phyloP scores from a whole-genome alignment of 2,113 vertebrate genomes.

The Podarcis raffonei region DNA sequence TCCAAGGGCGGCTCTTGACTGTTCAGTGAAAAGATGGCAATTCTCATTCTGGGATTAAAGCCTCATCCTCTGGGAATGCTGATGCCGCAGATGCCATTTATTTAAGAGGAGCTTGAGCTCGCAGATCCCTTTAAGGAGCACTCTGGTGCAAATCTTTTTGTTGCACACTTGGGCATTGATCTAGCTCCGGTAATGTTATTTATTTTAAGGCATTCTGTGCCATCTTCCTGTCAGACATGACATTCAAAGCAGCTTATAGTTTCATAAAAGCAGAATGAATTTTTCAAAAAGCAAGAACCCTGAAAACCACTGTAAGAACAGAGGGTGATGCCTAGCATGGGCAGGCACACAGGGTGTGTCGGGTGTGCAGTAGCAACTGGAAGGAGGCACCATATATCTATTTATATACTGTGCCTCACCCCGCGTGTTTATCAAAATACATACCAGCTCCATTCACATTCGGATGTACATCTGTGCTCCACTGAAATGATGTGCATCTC shows the following conservation, averaged over 20 bases:
- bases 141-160: background rate
- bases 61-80: background rate
- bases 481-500: too few relatives aligned
- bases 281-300: too few relatives aligned
- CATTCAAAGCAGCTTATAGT: background rate
- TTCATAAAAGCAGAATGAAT: background rate
- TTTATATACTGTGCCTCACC: too few relatives aligned
- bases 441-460: too few relatives aligned
- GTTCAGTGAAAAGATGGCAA: slow-evolving; percentile 5
- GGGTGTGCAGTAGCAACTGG: too few relatives aligned
- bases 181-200: background rate
- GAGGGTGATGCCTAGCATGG: background rate
- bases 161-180: background rate
- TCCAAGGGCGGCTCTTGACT: slow-evolving; percentile 29
- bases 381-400: too few relatives aligned
- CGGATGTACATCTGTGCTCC: too few relatives aligned
- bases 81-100: background rate
- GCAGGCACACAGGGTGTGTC: too few relatives aligned
- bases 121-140: background rate
- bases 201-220: slow-evolving; percentile 1
- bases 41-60: slow-evolving; percentile 35
- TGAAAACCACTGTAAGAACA: background rate
- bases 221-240: background rate
- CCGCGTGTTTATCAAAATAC: too few relatives aligned
- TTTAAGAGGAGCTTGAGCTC: background rate